phyloP scores from a whole-genome alignment of 2,888 invertebrate species.

The Molorchus minor region DNA sequence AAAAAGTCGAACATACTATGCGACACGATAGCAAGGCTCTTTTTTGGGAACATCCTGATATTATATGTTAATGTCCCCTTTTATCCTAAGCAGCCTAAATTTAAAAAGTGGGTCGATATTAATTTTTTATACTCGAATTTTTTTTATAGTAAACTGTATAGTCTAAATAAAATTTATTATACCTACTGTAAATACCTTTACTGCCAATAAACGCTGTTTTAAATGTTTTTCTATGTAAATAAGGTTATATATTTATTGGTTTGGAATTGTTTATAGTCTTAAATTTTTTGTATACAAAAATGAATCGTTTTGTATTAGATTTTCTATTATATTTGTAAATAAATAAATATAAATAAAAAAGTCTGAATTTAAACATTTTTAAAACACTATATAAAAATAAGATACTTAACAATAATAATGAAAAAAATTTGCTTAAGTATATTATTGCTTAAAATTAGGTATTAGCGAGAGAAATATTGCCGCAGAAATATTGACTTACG shows the following conservation, averaged over 20 bases:
- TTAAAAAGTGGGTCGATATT: too few species aligned
- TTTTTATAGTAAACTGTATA: conserved; percentile 20
- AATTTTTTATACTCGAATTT: conserved; percentile 5
- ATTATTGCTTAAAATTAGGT: conserved; percentile 17
- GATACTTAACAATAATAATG: neutral
- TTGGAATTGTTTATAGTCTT: conserved; percentile 21
- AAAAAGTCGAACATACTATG: too few species aligned
- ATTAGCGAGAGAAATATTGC: too few species aligned
- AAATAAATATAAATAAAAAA: conserved; percentile 12
- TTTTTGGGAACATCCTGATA: too few species aligned
- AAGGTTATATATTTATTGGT: conserved; percentile 31
- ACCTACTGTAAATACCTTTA: neutral
- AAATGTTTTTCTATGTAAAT: conserved; percentile 26
- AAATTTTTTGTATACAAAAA: conserved; percentile 6
- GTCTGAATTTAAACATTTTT: conserved; percentile 6
- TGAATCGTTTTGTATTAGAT: conserved; percentile 19
- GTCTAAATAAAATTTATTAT: conserved; percentile 4
- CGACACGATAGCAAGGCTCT: too few species aligned
- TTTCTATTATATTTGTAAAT: conserved; percentile 30
- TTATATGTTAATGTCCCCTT: too few species aligned
- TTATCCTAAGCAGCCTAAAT: too few species aligned
- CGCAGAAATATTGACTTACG: too few species aligned
- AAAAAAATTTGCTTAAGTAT: conserved; percentile 5
- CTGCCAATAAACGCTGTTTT: conserved; percentile 12
- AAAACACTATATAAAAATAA: neutral